A percentile compares a stretch with the other conserved stretches of the same genome.
Evolutionary conservation across 2,888 invertebrate species (phyloP).

Genomic region (Lypha dubia): DNA sequence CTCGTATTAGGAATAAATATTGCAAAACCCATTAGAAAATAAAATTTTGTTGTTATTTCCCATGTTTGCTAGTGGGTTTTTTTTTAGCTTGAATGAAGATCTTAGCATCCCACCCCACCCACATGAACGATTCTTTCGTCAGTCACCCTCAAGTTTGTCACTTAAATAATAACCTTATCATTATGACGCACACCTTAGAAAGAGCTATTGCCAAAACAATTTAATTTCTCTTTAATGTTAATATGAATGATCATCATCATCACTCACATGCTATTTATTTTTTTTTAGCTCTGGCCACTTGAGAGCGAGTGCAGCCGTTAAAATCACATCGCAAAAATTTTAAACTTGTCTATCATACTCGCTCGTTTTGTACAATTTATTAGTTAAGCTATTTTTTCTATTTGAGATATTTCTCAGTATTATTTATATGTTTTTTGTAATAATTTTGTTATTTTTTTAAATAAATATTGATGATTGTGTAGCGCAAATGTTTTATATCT

Average conservation of each 20-base stretch:
- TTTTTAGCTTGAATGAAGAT: too few species aligned
- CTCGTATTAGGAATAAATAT: too few species aligned
- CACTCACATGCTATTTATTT: conserved; percentile 14
- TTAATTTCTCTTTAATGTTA: conserved; percentile 36
- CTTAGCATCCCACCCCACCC: too few species aligned
- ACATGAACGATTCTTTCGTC: too few species aligned
- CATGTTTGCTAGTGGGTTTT: too few species aligned
- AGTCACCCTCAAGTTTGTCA: too few species aligned
- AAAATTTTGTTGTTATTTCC: too few species aligned
- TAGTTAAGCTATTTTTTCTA: conserved; percentile 25
- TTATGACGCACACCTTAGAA: background rate
- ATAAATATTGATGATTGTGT: conserved; percentile 67
- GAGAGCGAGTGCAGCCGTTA: conserved; percentile 52
- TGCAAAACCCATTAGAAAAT: too few species aligned
- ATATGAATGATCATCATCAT: conserved; percentile 37
- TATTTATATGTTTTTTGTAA: conserved; percentile 23
- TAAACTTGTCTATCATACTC: conserved; percentile 53
- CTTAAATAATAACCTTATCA: background rate
- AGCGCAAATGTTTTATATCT: conserved; percentile 60
- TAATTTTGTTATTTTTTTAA: conserved; percentile 35
- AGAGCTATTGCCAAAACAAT: conserved; percentile 27
- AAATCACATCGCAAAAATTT: conserved; percentile 42
- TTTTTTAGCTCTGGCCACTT: conserved; percentile 35
- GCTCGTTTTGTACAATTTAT: conserved; percentile 32
- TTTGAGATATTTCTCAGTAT: conserved; percentile 44